Evolutionary conservation across 2,797 vertebrate genomes (phyloP).

Genomic region (Sebastes taczanowskii): DNA sequence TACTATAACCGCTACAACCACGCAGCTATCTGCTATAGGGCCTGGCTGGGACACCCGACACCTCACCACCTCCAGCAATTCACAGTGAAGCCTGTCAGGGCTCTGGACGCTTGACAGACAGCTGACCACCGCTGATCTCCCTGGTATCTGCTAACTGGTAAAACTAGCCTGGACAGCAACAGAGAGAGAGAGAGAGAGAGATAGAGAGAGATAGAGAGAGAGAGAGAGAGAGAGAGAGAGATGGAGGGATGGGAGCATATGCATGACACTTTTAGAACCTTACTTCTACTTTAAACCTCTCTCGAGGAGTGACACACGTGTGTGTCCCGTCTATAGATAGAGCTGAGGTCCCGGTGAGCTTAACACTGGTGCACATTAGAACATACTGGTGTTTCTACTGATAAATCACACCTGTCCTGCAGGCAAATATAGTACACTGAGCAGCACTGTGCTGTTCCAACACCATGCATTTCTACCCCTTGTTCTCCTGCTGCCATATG

Average conservation of each 20-base stretch:
- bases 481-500: not conserved
- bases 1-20: constrained; percentile 17
- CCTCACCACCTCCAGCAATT: constrained; percentile 47
- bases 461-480: not conserved
- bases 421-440: constrained; percentile 3
- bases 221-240: not conserved
- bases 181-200: not conserved
- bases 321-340: constrained; percentile 65
- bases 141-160: constrained; percentile 69
- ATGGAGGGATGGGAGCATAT: constrained; percentile 45
- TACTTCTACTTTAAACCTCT: constrained; percentile 55
- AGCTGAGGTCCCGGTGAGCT: constrained; percentile 41
- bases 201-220: not conserved
- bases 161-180: constrained; percentile 55
- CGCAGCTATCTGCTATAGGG: constrained; percentile 7
- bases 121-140: constrained; percentile 66
- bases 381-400: constrained; percentile 1
- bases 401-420: constrained; percentile 43
- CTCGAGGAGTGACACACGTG: constrained; percentile 41
- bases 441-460: not conserved
- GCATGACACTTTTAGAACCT: constrained; percentile 65
- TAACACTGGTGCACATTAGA: constrained; percentile 19
- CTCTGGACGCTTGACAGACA: constrained; percentile 61
- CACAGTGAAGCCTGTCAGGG: constrained; percentile 34
- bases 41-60: constrained; percentile 48